phyloP scores from a whole-genome alignment of 1,140 invertebrate genomes.

The Panulirus ornatus region DNA sequence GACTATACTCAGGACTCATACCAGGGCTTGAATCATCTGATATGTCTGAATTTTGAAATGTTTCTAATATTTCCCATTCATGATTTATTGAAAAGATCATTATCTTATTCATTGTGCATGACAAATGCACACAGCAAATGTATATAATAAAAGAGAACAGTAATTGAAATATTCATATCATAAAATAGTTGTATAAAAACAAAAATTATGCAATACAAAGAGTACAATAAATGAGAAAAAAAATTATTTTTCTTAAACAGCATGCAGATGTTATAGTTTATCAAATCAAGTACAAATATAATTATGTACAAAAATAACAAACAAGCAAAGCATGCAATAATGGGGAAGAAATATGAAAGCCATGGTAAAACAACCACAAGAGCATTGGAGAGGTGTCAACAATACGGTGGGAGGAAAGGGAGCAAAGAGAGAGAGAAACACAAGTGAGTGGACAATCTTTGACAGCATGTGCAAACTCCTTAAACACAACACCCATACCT shows the following conservation, averaged over 20 bases:
- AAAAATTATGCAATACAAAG: constrained; percentile 1
- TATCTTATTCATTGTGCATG: neutral
- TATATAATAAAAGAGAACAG: neutral
- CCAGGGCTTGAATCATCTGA: constrained; percentile 72
- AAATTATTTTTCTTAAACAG: neutral
- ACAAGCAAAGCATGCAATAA: neutral
- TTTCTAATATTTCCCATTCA: neutral
- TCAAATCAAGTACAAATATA: too few relatives aligned
- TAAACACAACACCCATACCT: neutral
- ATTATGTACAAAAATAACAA: neutral
- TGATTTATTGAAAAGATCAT: neutral
- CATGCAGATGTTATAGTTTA: neutral
- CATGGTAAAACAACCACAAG: neutral
- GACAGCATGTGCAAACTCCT: constrained; percentile 25
- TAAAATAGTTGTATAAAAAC: neutral
- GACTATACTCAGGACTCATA: constrained; percentile 57
- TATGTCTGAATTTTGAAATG: constrained; percentile 33
- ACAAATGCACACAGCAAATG: neutral
- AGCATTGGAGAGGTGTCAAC: constrained; percentile 31
- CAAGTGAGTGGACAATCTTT: constrained; percentile 23
- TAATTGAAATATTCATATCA: neutral
- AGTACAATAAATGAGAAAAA: too few relatives aligned
- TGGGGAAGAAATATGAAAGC: neutral
- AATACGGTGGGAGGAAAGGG: constrained; percentile 33
- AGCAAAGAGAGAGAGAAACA: constrained; percentile 40